Evolutionary conservation across 2,113 vertebrate species (phyloP), one percentile per base, ranked within the genome.

Genomic region (Lophotis ruficrista): DNA sequence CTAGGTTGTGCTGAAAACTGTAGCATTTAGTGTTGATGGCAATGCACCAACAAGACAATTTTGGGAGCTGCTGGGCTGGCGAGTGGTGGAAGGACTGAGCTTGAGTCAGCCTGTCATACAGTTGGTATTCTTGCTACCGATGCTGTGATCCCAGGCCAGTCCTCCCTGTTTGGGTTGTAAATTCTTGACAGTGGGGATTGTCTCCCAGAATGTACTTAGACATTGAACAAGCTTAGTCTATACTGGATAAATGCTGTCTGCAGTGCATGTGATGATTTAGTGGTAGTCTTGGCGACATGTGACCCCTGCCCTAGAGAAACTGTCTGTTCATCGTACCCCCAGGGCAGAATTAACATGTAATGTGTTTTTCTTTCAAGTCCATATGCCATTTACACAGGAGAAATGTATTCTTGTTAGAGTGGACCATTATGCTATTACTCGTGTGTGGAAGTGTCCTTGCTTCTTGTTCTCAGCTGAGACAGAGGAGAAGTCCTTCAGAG

Each of bases 91-190:
- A 68, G 35, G 54, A 30, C 21, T 5, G 24, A n/a, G 19, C 10
- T 35, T 24, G 50, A 54, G 58, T 53, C 37, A 72, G 47, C 14
- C n/a, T 77, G 57, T 17, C n/a, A 9, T 27, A 8, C 9, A 13
- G 48, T 3, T 31, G 50, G 33, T 62, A 23, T 45, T 43, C 6
- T 7, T 41, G 6, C 54, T 70, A 18, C 3, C 0, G 0, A 1
- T 20, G 35, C 54, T 41, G n/a, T 20, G 28, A 66, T 68, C 33
- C 48, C 8, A 45, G 13, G 45, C 18, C 70, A 48, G 3, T 1
- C 33, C 45, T 61, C 58, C 9, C 21, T 47, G 2, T 7, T 10
- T 64, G 65, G 17, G n/a, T 7, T 79, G 22, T 9, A 30, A 58
- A 14, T 21, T 56, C 43, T 6, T 30, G 41, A 15, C 12, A 28